Base-by-base conservation (phyloP, 53 echinoderm and acorn worm genomes). In the Astropecten irregularis region DNA sequence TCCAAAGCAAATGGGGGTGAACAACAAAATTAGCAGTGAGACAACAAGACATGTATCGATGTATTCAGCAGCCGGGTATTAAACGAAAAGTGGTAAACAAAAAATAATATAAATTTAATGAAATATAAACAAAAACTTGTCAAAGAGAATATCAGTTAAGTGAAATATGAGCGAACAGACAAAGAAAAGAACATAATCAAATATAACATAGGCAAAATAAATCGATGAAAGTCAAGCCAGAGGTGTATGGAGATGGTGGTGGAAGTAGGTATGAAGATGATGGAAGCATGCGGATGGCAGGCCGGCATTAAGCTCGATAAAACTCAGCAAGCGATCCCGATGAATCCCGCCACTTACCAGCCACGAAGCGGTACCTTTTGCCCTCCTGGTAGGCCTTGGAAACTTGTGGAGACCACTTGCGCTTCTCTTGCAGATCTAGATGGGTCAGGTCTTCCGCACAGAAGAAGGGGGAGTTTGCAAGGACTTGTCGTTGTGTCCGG, bases 381-480 rank as follows among this genome's bases (percentile, higher is more conserved):
- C 49, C 65, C n/a, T 65, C 49, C 5, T 28, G 4, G 47, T 81
- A 81, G 48, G 65, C 49, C 30, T 81, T 44, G 1, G 19, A 15
- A 5, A 82, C 66, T 2, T 27, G 35, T 2, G 14, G 2, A 14
- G 28, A 14, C 65, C 65, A 65, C 2, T 19, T 38, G 2, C 65
- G 64, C 34, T 82, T 82, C 11, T 82, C 82, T 9, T 61, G 27
- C 10, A 77, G 79, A 36, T 77, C 82, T 15, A 59, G 63, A 16
- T 1, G 26, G 20, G 59, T 58, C 14, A 76, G 77, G 38, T 76
- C 64, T 3, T 82, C 66, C 82, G 27, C 57, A 19, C 50, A 82
- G 6, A 18, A 82, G 42, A 42, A 42, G 6, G 49, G 9, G 1
- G 35, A 18, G 5, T 34, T 32, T 1, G 36, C 34, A 2, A 82